Evolutionary conservation across 2,113 vertebrate species (phyloP), one percentile per base, ranked within the genome.

Genomic region (Cervus canadensis): DNA sequence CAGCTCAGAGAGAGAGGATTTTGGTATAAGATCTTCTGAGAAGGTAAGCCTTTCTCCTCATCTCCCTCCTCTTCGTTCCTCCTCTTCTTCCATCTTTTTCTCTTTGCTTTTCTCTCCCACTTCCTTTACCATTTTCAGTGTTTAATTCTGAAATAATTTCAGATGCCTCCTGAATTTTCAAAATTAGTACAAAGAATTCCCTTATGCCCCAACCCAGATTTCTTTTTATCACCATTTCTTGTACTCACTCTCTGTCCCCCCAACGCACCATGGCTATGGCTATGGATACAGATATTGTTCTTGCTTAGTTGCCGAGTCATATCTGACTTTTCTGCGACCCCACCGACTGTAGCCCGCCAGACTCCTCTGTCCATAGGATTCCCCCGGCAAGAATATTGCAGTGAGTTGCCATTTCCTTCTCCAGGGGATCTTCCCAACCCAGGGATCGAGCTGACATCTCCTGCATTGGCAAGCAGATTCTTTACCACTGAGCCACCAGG

Each of bases 61-160:
- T 59, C 12, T 17, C 7, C 5, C 3, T 36, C 5, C 7, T 7
- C 6, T 12, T 14, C 16, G 17, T 79, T 54, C n/a, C 57, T 71
- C 21, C 2, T 81, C 13, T 8, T 26, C 16, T 7, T 62, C 23
- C 28, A 26, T 9, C 30, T 83, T 84, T 48, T 71, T 7, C 33
- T 74, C 11, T 76, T 82, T 33, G 30, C 67, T 81, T 12, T 48
- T 88, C 33, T 28, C 5, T 84, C 43, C 9, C 60, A 10, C 9
- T 43, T 5, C 23, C 48, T 78, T 88, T 45, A 78, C 9, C 7
- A 87, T 76, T 82, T 97, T 81, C 26, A 81, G 5, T 14, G 36
- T 91, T 91, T 57, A 92, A 36, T 54, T 93, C 50, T 85, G 62
- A 91, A 86, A 45, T 93, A 76, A 90, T 90, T 95, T 82, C 48